Base-by-base conservation (phyloP, 2,888 invertebrate species). In the Torymus auratus region DNA sequence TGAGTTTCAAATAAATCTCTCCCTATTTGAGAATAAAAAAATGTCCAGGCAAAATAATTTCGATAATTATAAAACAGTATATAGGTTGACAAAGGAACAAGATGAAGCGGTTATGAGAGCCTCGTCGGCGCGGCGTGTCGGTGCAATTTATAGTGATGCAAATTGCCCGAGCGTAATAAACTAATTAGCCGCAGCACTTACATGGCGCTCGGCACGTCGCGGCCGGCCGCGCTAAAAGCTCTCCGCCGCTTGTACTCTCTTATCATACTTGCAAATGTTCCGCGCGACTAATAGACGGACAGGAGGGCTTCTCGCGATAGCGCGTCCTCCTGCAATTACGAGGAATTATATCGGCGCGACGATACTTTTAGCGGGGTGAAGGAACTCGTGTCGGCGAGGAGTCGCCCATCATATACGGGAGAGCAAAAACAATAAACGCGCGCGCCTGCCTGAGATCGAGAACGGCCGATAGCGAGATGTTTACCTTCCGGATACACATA, bases 121-220 rank as follows among this genome's bases (percentile, higher is more conserved):
- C 15, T 20, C n/a, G 15, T 17, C 23, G 3, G n/a, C 23, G 28
- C 28, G 28, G 28, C 28, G 28, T 28, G 28, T 28, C 28, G 28
- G 28, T 7, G 56, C 56, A 83, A 88, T 87, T 88, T 87, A 86
- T 85, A 84, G 83, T 82, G 84, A 86, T 87, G 86, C 84, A 87
- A 88, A 88, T 88, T 85, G 86, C 84, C 86, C 83, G 7, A 83
- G 84, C 84, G 86, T 85, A 87, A 88, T 87, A 88, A 88, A 88
- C 87, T 88, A 89, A 88, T 89, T 89, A 89, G 85, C 85, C 86
- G n/a, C n/a, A 55, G 55, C 64, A 15, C 55, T 73, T 73, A 62
- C 78, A 83, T 72, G 58, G 56, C n/a, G 61, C 50, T 50, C 56
- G 52, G 41, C 61, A 70, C 23, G 7, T n/a, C 1, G 20, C 20